Conservation (phyloP, 2,797 vertebrate genomes). For the Cheirogaleus major region DNA sequence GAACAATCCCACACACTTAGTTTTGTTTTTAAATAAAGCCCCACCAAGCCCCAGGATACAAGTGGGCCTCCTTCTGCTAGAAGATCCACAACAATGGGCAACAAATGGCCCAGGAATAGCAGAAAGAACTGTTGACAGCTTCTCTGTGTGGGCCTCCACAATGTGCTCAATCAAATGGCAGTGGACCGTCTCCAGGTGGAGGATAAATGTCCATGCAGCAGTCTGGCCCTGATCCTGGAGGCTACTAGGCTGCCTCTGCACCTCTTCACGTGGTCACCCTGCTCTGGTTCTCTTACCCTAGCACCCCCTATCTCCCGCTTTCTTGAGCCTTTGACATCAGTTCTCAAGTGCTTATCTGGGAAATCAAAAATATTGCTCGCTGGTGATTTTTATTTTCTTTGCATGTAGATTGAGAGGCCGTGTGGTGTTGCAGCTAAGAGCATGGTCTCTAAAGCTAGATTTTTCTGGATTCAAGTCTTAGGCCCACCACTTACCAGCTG, state of each 20-base stretch:
- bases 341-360: conserved; percentile 17
- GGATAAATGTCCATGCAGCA: not conserved
- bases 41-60: not conserved
- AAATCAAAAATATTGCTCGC: not conserved
- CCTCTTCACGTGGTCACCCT: not conserved
- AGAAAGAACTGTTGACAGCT: not conserved
- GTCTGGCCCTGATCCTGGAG: not conserved
- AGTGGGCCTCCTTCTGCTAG: not conserved
- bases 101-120: not conserved
- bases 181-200: not conserved
- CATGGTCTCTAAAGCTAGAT: not conserved
- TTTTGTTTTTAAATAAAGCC: not conserved
- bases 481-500: not conserved
- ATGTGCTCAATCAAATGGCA: not conserved
- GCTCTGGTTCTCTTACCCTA: not conserved
- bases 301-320: not conserved
- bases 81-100: not conserved
- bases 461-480: not conserved
- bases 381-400: not conserved
- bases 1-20: not conserved
- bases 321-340: not conserved
- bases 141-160: fast-evolving
- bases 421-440: not conserved
- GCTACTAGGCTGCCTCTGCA: not conserved
- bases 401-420: not conserved